Base-by-base conservation (phyloP, 2,113 vertebrate genomes). In the Cololabis saira region DNA sequence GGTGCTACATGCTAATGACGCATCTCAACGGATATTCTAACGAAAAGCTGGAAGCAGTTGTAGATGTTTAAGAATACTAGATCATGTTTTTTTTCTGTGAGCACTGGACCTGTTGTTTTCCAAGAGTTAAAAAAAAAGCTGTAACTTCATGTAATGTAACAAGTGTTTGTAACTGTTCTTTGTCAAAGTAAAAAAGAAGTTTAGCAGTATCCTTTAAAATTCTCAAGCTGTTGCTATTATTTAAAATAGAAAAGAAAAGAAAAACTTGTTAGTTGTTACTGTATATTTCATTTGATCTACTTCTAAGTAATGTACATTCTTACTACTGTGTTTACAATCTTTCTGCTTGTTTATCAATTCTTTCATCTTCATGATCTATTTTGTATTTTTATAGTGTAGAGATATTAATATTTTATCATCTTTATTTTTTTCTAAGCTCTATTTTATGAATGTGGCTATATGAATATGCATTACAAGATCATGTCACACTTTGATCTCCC, bases 111-210 rank as follows among this genome's bases (percentile, higher is more conserved):
- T 43, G 27, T 44, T 37, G 44, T 41, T 56, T 47, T 55, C 11
- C 42, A 53, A 4, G 24, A 27, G 5, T 27, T 27, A 64, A 33
- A 67, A 69, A 17, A 21, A 21, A 63, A 53, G 58, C 51, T 85
- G 72, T 83, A 81, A 76, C 45, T 79, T 65, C 33, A 45, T 63
- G 76, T 79, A 67, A 59, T 77, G 72, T 81, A 73, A 73, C 67
- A 68, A 71, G 37, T 74, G 16, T 27, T 19, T 88, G 74, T 90
- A 74, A 76, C 83, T 74, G 61, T 78, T 71, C 61, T 84, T 44
- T 71, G 63, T 82, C 58, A 53, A 61, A 80, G 77, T 75, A 82
- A 84, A 77, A 30, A 80, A 73, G 56, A 75, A 61, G 44, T 40
- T 64, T 61, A 15, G 66, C 27, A 30, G 1, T 73, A 84, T 79